Base-by-base conservation (phyloP, 2,113 vertebrate species). In the Rattus rattus region DNA sequence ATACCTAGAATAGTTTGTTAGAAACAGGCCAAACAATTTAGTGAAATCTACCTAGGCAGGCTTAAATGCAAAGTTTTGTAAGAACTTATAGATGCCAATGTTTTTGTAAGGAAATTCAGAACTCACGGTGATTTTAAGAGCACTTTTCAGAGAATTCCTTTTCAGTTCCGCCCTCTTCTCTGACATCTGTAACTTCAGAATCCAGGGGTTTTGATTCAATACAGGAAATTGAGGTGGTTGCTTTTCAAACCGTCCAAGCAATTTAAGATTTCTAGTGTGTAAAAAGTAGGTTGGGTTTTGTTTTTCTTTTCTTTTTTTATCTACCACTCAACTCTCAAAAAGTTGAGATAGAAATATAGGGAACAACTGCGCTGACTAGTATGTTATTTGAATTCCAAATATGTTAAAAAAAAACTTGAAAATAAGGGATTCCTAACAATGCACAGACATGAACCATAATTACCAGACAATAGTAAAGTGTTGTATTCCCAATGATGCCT, bases 261-360 rank as follows among this genome's bases (percentile, higher is more conserved):
- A 30, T 4, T 26, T 67, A 54, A 79, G 65, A 54, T 28, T 75
- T 33, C 56, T 12, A 79, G 69, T 6, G 4, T 61, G 11, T 56
- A 28, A 26, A 12, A 65, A 65, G 65, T 67, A 30, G 28, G 24
- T 72, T 89, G 10, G 10, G 94, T 97, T 89, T 94, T 1, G 81
- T 70, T 70, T 13, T 96, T 93, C 98, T 91, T 88, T 93, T 90
- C 24, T 90, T 96, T 92, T 97, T 36, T 94, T 96, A 65, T 94
- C 69, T 76, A 61, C 69, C 92, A 83, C 47, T 96, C 91, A 93
- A 59, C 91, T 86, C 89, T 95, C 92, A 72, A 9, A 88, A 92
- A 63, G 67, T 96, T 94, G 88, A 97, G 96, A 96, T 95, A 83
- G 63, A 95, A 91, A 65, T 83, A 80, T 39, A 87, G 47, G 39